Conservation (phyloP, 2,888 invertebrate species). For the Heliconius ismenius region DNA sequence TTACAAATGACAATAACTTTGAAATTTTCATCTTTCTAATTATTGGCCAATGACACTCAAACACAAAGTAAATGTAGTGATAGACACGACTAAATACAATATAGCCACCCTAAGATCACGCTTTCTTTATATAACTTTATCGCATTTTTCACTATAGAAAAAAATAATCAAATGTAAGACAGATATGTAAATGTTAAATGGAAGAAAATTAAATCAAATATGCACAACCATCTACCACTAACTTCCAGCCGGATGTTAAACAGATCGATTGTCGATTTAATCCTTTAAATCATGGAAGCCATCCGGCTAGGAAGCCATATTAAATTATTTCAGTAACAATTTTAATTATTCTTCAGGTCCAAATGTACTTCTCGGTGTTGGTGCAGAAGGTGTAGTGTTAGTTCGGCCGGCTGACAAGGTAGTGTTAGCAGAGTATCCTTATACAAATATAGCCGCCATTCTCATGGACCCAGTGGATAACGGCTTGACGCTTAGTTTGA, state of each 20-base stretch:
- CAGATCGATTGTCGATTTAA: too few species aligned
- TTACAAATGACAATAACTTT: not conserved
- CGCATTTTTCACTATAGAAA: not conserved
- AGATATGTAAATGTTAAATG: too few species aligned
- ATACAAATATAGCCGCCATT: constrained; percentile 94
- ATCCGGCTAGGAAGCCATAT: too few species aligned
- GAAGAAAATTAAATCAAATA: too few species aligned
- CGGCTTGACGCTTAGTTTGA: constrained; percentile 93
- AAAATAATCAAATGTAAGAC: not conserved
- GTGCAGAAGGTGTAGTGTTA: constrained; percentile 94
- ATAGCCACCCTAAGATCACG: not conserved
- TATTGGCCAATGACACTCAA: not conserved
- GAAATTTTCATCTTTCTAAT: not conserved
- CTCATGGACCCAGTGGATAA: constrained; percentile 95
- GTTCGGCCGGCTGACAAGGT: constrained; percentile 96
- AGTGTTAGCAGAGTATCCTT: constrained; percentile 94
- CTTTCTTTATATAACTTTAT: too few species aligned
- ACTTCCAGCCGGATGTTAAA: not conserved
- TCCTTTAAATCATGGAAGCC: too few species aligned
- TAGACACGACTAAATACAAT: too few species aligned
- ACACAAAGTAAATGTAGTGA: not conserved
- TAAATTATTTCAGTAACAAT: not conserved
- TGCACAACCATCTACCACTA: fast-evolving
- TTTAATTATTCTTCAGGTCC: constrained; percentile 57
- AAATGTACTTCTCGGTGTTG: constrained; percentile 90